Base-by-base conservation (phyloP, 2,113 vertebrate species). In the Xiphorhynchus elegans region DNA sequence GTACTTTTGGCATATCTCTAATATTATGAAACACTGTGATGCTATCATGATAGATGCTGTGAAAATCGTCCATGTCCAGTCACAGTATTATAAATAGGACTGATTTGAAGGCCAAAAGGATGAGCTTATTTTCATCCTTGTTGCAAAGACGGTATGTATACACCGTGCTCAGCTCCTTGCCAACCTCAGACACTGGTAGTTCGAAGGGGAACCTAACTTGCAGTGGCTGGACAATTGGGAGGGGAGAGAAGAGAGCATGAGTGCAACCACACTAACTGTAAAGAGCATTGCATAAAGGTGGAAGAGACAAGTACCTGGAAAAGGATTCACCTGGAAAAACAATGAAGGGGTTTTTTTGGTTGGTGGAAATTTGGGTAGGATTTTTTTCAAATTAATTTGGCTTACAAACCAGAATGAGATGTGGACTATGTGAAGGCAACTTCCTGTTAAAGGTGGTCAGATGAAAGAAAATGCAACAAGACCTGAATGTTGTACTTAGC, bases 141-240 rank as follows among this genome's bases (percentile, higher is more conserved):
- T 49, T 84, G 25, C 11, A 66, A 84, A 74, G 21, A 39, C 26
- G 40, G 40, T 7, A 11, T 2, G 11, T 44, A 78, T 37, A 62
- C 6, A 28, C 4, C 17, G 56, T 40, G 12, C 12, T 78, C 14
- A 42, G 14, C 8, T 67, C 9, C 25, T 72, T 15, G 6, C 7
- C 21, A 67, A 1, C 9, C 17, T 15, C 44, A 13, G 37, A 6
- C 11, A 21, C 10, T 37, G 46, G 21, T 15, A 46, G 11, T 5
- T 67, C 37, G 58, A 81, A 59, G 6, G 7, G 15, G 9, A 1
- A 8, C 39, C 10, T 31, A 53, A n/a, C 3, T 13, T 49, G 2
- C 10, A 26, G 11, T 31, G 6, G 5, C 9, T 74, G 24, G 7
- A 17, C 0, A 1, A 14, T 0, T 33, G 17, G 17, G 10, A 75